phyloP scores from a whole-genome alignment of 2,888 invertebrate species.

The Brachylomia viminalis region DNA sequence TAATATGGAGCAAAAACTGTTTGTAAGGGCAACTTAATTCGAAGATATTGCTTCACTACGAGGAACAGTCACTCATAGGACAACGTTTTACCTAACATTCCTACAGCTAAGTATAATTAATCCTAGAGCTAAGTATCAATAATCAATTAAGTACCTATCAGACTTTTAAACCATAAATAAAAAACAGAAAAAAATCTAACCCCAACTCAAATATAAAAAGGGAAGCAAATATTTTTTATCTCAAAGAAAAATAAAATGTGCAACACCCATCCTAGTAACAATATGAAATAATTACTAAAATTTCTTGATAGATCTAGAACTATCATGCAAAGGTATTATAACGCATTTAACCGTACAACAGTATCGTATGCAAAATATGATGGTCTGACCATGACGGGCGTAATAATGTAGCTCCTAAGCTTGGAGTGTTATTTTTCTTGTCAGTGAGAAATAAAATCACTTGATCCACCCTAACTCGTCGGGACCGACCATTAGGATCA shows the following conservation, averaged over 20 bases:
- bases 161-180: background rate
- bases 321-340: background rate
- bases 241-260: background rate
- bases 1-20: no score
- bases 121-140: constrained; percentile 21
- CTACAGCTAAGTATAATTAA: constrained; percentile 27
- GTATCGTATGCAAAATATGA: background rate
- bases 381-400: no score
- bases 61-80: background rate
- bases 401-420: no score
- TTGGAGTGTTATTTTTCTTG: background rate
- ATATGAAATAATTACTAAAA: no score
- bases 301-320: background rate
- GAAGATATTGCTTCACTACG: background rate
- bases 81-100: background rate
- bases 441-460: background rate
- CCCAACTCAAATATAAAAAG: background rate
- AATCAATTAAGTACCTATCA: background rate
- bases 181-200: constrained; percentile 3
- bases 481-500: background rate
- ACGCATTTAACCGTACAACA: background rate
- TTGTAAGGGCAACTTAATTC: background rate
- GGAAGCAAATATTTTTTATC: background rate
- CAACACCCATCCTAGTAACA: no score
- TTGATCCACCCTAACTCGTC: background rate